phyloP scores from a whole-genome alignment of 1,140 invertebrate species.

The Drosophila ironensis region DNA sequence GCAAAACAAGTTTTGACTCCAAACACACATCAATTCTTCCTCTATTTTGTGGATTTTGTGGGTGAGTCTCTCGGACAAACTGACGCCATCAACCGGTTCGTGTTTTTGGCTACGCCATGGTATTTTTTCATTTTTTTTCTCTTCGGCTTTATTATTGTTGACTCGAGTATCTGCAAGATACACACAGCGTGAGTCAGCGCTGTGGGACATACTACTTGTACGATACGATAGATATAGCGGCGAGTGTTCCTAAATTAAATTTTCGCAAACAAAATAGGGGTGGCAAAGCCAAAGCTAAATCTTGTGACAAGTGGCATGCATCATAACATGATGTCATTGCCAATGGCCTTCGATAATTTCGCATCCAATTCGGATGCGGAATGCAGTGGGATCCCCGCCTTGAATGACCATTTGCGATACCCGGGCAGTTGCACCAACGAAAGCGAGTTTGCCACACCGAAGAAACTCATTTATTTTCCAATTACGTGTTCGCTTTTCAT shows the following conservation, averaged over 20 bases:
- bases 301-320: no score
- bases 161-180: slow-evolving; percentile 64
- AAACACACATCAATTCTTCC: slow-evolving; percentile 14
- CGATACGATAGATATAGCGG: neutral
- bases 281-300: neutral
- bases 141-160: slow-evolving; percentile 24
- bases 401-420: slow-evolving; percentile 26
- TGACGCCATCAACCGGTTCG: slow-evolving; percentile 77
- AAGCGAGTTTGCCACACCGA: slow-evolving; percentile 48
- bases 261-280: neutral
- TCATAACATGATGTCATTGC: slow-evolving; percentile 41
- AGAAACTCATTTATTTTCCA: slow-evolving; percentile 32
- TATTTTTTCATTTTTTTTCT: slow-evolving; percentile 46
- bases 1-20: slow-evolving; percentile 48
- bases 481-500: slow-evolving; percentile 30
- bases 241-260: neutral
- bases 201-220: no score
- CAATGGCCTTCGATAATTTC: neutral
- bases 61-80: slow-evolving; percentile 57
- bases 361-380: slow-evolving; percentile 11
- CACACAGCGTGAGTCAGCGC: slow-evolving; percentile 36
- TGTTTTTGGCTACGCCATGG: slow-evolving; percentile 46
- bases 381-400: slow-evolving; percentile 49
- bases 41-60: slow-evolving; percentile 44
- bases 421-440: slow-evolving; percentile 43